These are phyloP conservation scores for Cephalophus harveyi DNA, from an alignment of 2,113 vertebrate genomes.

Conservation along the genomic window DNA sequence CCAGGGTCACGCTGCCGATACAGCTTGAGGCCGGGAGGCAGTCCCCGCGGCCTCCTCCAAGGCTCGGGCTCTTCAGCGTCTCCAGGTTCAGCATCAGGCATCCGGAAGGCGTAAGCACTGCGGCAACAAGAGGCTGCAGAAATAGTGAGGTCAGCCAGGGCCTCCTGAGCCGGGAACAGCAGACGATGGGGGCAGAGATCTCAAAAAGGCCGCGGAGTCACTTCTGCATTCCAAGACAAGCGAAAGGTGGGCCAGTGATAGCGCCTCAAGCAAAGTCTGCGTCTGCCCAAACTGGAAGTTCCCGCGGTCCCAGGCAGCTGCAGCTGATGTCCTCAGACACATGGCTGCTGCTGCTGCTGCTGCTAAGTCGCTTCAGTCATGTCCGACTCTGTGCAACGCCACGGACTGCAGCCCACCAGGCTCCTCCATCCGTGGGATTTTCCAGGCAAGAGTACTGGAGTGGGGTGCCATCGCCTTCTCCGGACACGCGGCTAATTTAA, in stretches of 20 bases:
- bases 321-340: accelerated
- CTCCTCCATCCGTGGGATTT: no score
- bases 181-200: neutral
- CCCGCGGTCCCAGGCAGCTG: accelerated
- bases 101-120: neutral
- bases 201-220: neutral
- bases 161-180: neutral
- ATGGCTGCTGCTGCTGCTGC: no score
- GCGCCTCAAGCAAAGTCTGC: no score
- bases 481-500: neutral
- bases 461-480: no score
- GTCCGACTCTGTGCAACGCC: no score
- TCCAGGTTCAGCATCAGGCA: neutral
- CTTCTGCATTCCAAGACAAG: neutral
- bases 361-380: no score
- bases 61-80: no score
- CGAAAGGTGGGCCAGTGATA: accelerated
- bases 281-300: neutral
- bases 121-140: neutral
- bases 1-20: no score
- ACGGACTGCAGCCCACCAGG: no score
- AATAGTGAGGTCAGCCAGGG: neutral
- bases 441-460: no score
- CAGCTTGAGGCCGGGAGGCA: accelerated
- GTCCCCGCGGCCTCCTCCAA: accelerated